Evolutionary conservation across 2,113 vertebrate genomes (phyloP).

Genomic region (Dipodomys merriami): DNA sequence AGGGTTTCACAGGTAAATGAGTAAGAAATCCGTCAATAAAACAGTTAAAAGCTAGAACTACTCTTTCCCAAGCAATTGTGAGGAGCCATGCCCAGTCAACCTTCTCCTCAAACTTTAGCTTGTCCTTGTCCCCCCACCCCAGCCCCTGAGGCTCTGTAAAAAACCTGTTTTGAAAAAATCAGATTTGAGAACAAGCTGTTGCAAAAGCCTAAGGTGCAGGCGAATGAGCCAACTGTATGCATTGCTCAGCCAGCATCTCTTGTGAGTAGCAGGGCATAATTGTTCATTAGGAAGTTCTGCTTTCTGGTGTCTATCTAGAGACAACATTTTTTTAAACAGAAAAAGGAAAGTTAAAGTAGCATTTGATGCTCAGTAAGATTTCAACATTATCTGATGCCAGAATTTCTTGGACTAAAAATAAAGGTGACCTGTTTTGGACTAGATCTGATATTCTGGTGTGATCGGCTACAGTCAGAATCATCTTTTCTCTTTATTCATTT

Average conservation of each 20-base stretch:
- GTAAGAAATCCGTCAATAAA: background rate
- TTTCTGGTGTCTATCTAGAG: background rate
- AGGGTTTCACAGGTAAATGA: background rate
- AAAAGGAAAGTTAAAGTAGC: background rate
- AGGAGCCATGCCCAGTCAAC: background rate
- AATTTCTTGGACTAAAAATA: constrained; percentile 20
- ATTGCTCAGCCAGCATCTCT: background rate
- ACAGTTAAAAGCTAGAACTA: background rate
- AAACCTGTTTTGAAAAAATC: background rate
- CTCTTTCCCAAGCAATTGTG: background rate
- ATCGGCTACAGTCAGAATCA: background rate
- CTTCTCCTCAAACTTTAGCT: background rate
- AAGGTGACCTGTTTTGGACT: background rate
- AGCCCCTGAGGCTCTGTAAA: background rate
- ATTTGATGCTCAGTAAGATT: background rate
- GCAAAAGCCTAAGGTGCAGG: background rate
- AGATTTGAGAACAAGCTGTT: background rate
- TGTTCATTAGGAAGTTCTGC: background rate
- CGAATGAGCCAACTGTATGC: constrained; percentile 19
- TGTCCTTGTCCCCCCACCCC: background rate
- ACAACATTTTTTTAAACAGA: background rate
- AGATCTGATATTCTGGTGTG: background rate
- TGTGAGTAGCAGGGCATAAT: background rate
- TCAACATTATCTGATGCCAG: background rate
- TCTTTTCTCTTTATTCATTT: background rate